These are phyloP conservation scores for Meliscaeva auricollis DNA, from an alignment of 2,888 invertebrate genomes.

Conservation along the genomic window DNA sequence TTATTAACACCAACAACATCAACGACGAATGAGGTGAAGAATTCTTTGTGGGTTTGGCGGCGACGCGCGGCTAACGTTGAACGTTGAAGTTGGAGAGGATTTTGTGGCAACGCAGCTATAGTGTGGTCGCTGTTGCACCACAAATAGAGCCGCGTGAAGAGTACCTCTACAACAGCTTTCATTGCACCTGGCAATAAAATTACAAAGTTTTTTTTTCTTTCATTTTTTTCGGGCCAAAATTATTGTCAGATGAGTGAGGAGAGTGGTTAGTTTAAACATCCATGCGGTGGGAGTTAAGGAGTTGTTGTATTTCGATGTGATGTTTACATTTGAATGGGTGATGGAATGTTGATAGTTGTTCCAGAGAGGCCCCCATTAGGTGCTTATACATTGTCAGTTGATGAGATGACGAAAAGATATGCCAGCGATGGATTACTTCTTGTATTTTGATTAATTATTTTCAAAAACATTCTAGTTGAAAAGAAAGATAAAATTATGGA, in stretches of 20 bases:
- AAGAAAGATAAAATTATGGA: background rate
- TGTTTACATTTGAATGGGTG: constrained; percentile 37
- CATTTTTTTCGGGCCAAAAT: constrained; percentile 39
- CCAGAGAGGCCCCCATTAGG: constrained; percentile 55
- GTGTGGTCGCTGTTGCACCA: constrained; percentile 55
- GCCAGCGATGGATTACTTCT: constrained; percentile 49
- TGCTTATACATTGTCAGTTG: constrained; percentile 45
- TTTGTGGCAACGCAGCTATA: constrained; percentile 38
- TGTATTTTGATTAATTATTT: constrained; percentile 14
- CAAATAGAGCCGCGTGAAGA: constrained; percentile 49
- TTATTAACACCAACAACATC: constrained; percentile 2
- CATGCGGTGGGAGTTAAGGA: constrained; percentile 40
- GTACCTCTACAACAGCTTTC: constrained; percentile 45
- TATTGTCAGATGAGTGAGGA: constrained; percentile 42
- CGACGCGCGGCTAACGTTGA: background rate
- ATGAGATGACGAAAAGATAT: constrained; percentile 49
- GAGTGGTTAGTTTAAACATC: constrained; percentile 41
- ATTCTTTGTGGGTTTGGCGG: constrained; percentile 25
- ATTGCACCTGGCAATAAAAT: constrained; percentile 67
- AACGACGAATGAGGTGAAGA: constrained; percentile 17
- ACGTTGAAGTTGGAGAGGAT: constrained; percentile 60
- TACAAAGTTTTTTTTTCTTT: constrained; percentile 22
- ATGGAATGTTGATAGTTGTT: constrained; percentile 68
- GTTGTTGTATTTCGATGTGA: constrained; percentile 30
- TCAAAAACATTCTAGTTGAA: background rate